These are phyloP conservation scores for Sphenodon punctatus DNA, from an alignment of 2,797 vertebrate species.

Conservation along the genomic window DNA sequence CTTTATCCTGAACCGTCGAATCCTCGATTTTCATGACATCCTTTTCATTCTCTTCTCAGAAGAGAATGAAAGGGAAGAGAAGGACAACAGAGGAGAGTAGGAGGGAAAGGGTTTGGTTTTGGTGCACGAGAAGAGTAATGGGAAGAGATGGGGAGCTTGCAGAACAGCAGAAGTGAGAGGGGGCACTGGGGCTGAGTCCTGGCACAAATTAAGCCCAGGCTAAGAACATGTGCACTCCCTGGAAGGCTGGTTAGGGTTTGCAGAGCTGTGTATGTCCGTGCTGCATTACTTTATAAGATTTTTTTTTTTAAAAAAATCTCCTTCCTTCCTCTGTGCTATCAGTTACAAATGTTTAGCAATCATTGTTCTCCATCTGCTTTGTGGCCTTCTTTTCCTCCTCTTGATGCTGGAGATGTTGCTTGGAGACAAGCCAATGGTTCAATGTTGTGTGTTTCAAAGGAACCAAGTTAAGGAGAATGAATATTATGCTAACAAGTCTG, in stretches of 20 bases:
- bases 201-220: too few relatives aligned
- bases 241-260: constrained; percentile 26
- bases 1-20: too few relatives aligned
- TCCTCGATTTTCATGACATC: too few relatives aligned
- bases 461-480: constrained; percentile 38
- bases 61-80: too few relatives aligned
- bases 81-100: too few relatives aligned
- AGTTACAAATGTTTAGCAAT: constrained; percentile 11
- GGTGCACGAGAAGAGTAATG: too few relatives aligned
- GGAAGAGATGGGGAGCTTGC: too few relatives aligned
- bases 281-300: neutral
- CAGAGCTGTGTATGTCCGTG: constrained; percentile 1
- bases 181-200: too few relatives aligned
- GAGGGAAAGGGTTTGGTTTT: too few relatives aligned
- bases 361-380: constrained; percentile 49
- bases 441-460: constrained; percentile 7
- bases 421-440: constrained; percentile 24
- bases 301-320: too few relatives aligned
- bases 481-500: constrained; percentile 2
- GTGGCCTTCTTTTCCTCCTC: constrained; percentile 36
- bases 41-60: too few relatives aligned
- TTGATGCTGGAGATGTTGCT: constrained; percentile 21
- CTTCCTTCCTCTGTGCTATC: constrained; percentile 53
- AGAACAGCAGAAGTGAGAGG: too few relatives aligned
- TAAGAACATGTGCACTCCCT: neutral